These are phyloP conservation scores for Cheiracanthium punctorium DNA, from an alignment of 2,888 invertebrate genomes.

Conservation along the genomic window DNA sequence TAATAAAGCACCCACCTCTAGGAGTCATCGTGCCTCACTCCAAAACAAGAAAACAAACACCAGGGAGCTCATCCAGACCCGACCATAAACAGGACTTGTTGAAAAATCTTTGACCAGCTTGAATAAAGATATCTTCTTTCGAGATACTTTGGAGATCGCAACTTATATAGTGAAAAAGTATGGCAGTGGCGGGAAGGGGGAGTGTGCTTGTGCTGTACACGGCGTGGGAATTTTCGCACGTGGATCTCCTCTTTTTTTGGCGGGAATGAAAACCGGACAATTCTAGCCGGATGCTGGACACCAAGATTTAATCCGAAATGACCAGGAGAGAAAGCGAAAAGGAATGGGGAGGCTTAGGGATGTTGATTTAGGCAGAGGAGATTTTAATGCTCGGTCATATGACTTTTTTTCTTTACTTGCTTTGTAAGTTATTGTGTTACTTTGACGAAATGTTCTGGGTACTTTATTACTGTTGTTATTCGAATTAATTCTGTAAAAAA, in stretches of 20 bases:
- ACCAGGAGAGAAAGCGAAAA: not conserved
- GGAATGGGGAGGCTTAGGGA: not conserved
- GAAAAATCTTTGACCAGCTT: too few relatives aligned
- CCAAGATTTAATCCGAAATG: slow-evolving; percentile 36
- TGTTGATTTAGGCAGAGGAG: slow-evolving; percentile 4
- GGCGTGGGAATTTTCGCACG: slow-evolving; percentile 49
- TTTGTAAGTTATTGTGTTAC: too few relatives aligned
- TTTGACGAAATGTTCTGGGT: too few relatives aligned
- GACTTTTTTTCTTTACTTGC: too few relatives aligned
- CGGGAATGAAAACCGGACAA: slow-evolving; percentile 38
- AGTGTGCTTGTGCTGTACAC: not conserved
- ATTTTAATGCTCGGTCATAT: not conserved
- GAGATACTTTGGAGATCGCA: not conserved
- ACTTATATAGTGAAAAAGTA: not conserved
- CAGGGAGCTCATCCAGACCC: too few relatives aligned
- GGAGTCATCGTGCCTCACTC: not conserved
- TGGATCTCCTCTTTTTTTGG: slow-evolving; percentile 18
- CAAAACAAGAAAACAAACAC: not conserved
- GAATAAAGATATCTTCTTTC: not conserved
- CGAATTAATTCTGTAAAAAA: too few relatives aligned
- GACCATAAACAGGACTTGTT: too few relatives aligned
- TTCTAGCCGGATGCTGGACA: slow-evolving; percentile 47
- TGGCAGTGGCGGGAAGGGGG: not conserved
- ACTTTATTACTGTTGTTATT: too few relatives aligned
- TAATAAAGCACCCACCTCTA: not conserved